Percentiles rank a stretch among this genome's conserved stretches.
Evolutionary conservation across 2,113 vertebrate species (phyloP).

Genomic region (Odontophorus gujanensis): DNA sequence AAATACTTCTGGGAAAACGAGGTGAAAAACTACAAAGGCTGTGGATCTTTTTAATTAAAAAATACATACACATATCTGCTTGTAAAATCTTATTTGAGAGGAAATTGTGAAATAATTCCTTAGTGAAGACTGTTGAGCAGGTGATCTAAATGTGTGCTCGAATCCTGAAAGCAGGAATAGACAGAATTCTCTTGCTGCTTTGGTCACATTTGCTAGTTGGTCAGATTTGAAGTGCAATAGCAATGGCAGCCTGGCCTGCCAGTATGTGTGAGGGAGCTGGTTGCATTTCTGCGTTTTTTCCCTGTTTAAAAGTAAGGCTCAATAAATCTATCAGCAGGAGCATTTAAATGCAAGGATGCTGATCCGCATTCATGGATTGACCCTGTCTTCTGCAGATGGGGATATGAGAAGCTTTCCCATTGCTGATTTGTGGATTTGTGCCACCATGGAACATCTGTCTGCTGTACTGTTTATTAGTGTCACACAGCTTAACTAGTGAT

Average conservation of each 20-base stretch:
- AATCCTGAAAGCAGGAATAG: not conserved
- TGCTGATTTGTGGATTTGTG: not conserved
- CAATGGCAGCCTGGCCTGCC: not conserved
- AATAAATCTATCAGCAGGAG: not conserved
- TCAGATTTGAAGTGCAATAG: not conserved
- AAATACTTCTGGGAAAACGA: conserved; percentile 93
- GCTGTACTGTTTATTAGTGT: not conserved
- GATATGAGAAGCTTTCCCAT: not conserved
- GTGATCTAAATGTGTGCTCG: not conserved
- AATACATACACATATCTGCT: not conserved
- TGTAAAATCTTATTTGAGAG: not conserved
- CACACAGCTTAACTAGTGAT: not conserved
- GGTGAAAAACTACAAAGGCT: conserved; percentile 81
- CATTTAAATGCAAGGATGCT: not conserved
- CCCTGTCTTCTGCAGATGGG: not conserved
- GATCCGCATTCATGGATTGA: not conserved
- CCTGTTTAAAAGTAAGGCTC: not conserved
- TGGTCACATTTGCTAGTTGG: not conserved
- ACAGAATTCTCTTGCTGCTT: not conserved
- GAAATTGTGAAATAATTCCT: not conserved
- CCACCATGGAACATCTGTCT: not conserved
- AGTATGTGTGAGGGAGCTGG: not conserved
- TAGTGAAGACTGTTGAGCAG: not conserved
- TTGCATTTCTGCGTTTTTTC: not conserved
- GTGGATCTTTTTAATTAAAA: not conserved